Evolutionary conservation across 1,140 invertebrate genomes (phyloP), one percentile per base, ranked within the genome.

Genomic region (Littorina saxatilis): DNA sequence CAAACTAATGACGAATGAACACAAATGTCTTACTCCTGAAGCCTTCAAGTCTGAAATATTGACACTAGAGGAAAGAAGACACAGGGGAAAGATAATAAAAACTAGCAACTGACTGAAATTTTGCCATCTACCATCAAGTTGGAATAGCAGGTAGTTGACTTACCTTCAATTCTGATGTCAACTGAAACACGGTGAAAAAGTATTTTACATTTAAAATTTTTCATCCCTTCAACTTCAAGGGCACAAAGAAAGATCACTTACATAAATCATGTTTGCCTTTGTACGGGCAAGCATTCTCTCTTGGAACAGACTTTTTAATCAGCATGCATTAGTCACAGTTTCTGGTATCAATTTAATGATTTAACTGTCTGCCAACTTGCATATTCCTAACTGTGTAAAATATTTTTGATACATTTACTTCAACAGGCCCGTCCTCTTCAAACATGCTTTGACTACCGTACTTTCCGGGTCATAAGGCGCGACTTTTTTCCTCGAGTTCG

Each of bases 131-230:
- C 79, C 13, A 50, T 17, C 5, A 47, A 47, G 7, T 47, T n/a
- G n/a, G 43, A 47, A 47, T 5, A 47, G 43, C 77, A 55, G 32
- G 23, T 23, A 23, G 47, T 13, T 81, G 39, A 79, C 79, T 81
- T 76, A 84, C 79, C 29, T 76, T 81, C 55, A 84, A 37, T 39
- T 80, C 55, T 40, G 68, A 70, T 47, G 35, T 86, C 39, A 83
- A 82, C 86, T 87, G 75, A 50, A 85, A 86, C 81, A 43, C 70
- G 68, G 72, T 35, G 58, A 55, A 52, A 70, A 37, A 73, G 35
- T 29, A 66, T 13, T 27, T 32, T 32, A 13, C 23, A 1, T 29
- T 32, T 27, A 66, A 13, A 9, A 13, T 66, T 11, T 27, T 29
- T 13, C 13, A 66, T 9, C 5, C 9, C 5, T 66, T 35, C 32